phyloP scores from a whole-genome alignment of 2,888 invertebrate genomes.

The Cordilura impudica region DNA sequence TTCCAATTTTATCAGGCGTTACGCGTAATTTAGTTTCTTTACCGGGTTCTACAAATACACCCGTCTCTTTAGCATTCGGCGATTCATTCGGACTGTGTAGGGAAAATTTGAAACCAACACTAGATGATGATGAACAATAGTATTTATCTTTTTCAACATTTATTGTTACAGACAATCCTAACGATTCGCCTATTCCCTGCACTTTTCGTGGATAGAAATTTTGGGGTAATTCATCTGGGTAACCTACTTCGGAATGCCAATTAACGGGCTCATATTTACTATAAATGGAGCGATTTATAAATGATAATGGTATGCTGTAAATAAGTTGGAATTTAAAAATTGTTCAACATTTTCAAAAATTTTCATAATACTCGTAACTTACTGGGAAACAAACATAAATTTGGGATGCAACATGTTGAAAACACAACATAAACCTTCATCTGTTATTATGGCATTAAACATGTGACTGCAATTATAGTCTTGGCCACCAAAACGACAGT shows the following conservation, averaged over 20 bases:
- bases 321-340: no score
- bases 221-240: slow-evolving; percentile 79
- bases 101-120: slow-evolving; percentile 74
- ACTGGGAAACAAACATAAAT: slow-evolving; percentile 71
- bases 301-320: slow-evolving; percentile 64
- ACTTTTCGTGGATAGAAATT: slow-evolving; percentile 80
- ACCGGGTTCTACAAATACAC: slow-evolving; percentile 70
- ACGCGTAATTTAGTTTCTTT: slow-evolving; percentile 72
- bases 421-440: slow-evolving; percentile 89
- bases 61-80: slow-evolving; percentile 72
- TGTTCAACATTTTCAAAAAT: no score
- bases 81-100: slow-evolving; percentile 74
- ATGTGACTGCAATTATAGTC: slow-evolving; percentile 82
- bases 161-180: slow-evolving; percentile 84
- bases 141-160: slow-evolving; percentile 86
- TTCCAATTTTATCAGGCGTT: slow-evolving; percentile 69
- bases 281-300: slow-evolving; percentile 6
- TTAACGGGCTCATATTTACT: slow-evolving; percentile 77
- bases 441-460: slow-evolving; percentile 81
- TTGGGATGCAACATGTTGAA: slow-evolving; percentile 86
- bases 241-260: slow-evolving; percentile 88
- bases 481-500: slow-evolving; percentile 84
- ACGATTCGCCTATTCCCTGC: slow-evolving; percentile 82
- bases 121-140: slow-evolving; percentile 88
- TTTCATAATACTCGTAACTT: slow-evolving; percentile 32